Evolutionary conservation across 2,888 invertebrate genomes (phyloP).

Genomic region (Galerucella nymphaeae): DNA sequence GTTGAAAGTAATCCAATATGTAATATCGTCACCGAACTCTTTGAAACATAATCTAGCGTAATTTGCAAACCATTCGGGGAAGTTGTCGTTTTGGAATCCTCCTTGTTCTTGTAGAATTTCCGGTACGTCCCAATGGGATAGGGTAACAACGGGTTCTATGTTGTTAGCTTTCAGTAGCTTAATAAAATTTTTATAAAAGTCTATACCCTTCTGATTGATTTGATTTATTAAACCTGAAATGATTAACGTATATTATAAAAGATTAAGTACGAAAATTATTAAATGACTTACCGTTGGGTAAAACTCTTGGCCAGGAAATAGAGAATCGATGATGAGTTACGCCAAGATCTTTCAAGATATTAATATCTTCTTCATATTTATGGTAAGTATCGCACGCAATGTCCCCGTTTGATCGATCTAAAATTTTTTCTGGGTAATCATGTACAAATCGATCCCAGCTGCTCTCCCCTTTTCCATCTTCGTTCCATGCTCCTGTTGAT

Average conservation of each 20-base stretch:
- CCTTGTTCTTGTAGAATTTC: conserved; percentile 67
- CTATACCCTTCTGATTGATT: conserved; percentile 76
- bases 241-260: background rate
- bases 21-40: conserved; percentile 51
- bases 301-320: conserved; percentile 47
- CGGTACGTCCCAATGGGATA: conserved; percentile 70
- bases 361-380: conserved; percentile 71
- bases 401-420: conserved; percentile 67
- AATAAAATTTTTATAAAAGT: conserved; percentile 53
- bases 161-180: conserved; percentile 64
- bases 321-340: conserved; percentile 67
- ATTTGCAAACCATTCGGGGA: conserved; percentile 48
- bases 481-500: conserved; percentile 58
- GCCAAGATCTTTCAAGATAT: conserved; percentile 68
- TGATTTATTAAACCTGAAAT: conserved; percentile 71
- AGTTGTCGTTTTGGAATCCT: conserved; percentile 47
- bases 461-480: conserved; percentile 68
- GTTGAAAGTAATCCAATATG: conserved; percentile 52
- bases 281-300: conserved; percentile 7
- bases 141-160: conserved; percentile 69
- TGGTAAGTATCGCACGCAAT: conserved; percentile 76
- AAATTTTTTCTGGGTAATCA: background rate
- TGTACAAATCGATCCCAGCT: conserved; percentile 35
- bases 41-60: conserved; percentile 49
- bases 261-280: background rate